Percentiles rank a stretch among this genome's conserved stretches.
Conservation (phyloP, 2,888 invertebrate species). For the Protonemura montana region DNA sequence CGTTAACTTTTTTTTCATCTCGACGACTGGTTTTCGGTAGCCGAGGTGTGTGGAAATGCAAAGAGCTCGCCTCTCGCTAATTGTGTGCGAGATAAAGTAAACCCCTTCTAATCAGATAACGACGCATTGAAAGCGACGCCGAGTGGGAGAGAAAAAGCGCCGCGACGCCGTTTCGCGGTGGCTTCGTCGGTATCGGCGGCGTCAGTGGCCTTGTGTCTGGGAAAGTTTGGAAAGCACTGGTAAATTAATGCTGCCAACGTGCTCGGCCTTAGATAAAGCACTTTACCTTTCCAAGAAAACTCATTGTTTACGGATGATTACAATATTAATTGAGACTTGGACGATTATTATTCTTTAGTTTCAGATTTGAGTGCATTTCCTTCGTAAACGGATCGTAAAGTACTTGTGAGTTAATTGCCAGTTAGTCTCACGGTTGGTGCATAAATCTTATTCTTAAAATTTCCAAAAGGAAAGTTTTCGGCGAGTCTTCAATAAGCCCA, state of each 20-base stretch:
- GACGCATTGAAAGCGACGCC: background rate
- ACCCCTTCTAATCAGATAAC: slow-evolving; percentile 9
- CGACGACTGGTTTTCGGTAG: background rate
- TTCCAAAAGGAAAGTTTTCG: background rate
- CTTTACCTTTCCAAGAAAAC: background rate
- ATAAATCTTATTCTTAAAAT: slow-evolving; percentile 12
- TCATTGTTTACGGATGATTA: background rate
- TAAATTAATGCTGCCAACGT: background rate
- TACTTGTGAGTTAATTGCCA: background rate
- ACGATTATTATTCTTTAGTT: background rate
- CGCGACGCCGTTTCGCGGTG: background rate
- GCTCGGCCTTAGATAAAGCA: background rate
- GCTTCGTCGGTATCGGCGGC: background rate
- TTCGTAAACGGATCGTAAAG: background rate
- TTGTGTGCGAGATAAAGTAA: background rate
- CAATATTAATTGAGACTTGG: slow-evolving; percentile 5
- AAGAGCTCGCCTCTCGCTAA: background rate
- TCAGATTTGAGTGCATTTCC: slow-evolving; percentile 7
- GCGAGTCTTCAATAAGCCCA: background rate
- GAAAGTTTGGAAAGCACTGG: background rate
- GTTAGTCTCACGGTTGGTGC: background rate
- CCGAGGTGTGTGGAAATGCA: background rate
- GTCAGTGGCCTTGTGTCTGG: background rate
- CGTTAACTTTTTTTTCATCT: background rate
- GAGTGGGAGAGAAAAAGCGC: background rate